A percentile compares a stretch with the other conserved stretches of the same genome.
These are phyloP conservation scores for Radopholus similis DNA, from an alignment of 1,140 invertebrate genomes.

Conservation along the genomic window DNA sequence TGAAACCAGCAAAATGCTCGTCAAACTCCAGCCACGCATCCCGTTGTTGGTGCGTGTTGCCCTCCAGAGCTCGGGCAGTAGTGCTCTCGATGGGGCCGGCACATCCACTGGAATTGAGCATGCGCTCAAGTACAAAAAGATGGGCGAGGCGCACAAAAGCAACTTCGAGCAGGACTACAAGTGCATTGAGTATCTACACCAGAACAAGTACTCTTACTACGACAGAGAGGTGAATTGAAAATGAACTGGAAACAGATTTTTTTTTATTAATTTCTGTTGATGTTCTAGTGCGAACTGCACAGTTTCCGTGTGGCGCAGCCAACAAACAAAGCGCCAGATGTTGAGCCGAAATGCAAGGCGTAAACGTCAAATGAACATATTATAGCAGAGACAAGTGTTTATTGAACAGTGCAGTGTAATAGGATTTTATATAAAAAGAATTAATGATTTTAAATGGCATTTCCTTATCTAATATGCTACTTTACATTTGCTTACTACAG, in stretches of 20 bases:
- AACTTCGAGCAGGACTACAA: conserved; percentile 47
- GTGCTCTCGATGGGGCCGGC: conserved; percentile 11
- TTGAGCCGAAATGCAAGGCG: conserved; percentile 34
- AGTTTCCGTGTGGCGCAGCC: conserved; percentile 39
- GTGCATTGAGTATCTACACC: conserved; percentile 45
- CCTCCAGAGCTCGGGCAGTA: too few relatives aligned
- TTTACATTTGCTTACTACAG: neutral
- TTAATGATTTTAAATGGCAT: too few relatives aligned
- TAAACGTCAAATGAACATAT: too few relatives aligned
- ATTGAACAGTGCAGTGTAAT: too few relatives aligned
- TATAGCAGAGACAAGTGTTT: too few relatives aligned
- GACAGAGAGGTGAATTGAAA: conserved; percentile 33
- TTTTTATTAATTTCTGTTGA: neutral
- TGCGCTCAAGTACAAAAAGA: conserved; percentile 34
- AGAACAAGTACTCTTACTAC: conserved; percentile 40
- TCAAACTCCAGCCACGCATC: too few relatives aligned
- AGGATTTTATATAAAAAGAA: too few relatives aligned
- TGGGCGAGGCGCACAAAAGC: conserved; percentile 11
- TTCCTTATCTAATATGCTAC: neutral
- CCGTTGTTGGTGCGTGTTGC: too few relatives aligned
- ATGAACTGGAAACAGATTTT: conserved; percentile 12
- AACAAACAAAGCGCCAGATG: conserved; percentile 43
- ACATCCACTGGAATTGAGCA: conserved; percentile 41
- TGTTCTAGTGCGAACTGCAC: conserved; percentile 34
- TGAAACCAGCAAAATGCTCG: too few relatives aligned